Evolutionary conservation across 2,888 invertebrate genomes (phyloP), one percentile per base, ranked within the genome.

Genomic region (Euzetes globulus): DNA sequence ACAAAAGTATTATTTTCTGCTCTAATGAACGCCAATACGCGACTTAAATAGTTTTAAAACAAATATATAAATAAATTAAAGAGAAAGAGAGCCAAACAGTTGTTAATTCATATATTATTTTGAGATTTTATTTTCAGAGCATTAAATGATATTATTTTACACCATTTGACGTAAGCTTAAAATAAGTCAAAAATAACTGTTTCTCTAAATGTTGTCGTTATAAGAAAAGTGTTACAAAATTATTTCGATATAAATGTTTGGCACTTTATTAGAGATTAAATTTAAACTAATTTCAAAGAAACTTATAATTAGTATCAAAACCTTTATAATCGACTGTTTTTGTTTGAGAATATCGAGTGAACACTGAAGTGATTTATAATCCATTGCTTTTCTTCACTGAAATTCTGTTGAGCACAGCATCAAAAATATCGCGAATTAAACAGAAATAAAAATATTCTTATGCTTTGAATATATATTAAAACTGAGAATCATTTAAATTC

Each of bases 321-420:
- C 73, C 73, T 73, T 73, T 19, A 73, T 73, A 22, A 73, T 73
- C 19, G 73, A 47, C 27, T 73, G 73, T 52, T 73, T 73, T 47
- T 73, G 73, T 50, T 68, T 73, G n/a, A 68, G 65, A 70, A 73
- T 73, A 60, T 60, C 60, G 60, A 60, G 60, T 60, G 60, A 60
- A 60, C 60, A 29, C 33, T 60, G 60, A 60, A 60, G 60, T 60
- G 60, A 60, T 60, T 60, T 60, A 60, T 60, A 60, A 60, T 60
- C 60, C 60, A 60, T 60, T 27, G 27, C 15, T 52, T 60, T 27
- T 60, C 29, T 25, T 60, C 29, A 27, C 60, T 27, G 15, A 5
- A 13, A 29, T 52, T 19, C 13, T 25, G 29, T 60, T 60, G 60
- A 60, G 60, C 60, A 60, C 60, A 60, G 17, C 60, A n/a, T 60